Conservation (phyloP, 2,888 invertebrate genomes). For the Lissonota sp. region DNA sequence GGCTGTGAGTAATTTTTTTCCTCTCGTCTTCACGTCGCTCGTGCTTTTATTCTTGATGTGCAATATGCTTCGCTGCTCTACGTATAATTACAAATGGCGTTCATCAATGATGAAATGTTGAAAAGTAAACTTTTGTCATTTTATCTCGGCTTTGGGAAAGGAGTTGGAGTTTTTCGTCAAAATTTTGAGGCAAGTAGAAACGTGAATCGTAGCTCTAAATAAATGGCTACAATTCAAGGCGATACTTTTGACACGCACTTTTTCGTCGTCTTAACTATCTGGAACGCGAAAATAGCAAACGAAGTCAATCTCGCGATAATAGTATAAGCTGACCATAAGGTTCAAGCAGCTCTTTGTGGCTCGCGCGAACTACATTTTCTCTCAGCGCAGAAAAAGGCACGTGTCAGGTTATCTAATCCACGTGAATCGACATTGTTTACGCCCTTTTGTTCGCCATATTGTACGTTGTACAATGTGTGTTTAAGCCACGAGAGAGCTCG, state of each 20-base stretch:
- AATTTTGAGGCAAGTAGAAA: no score
- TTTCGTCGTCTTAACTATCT: slow-evolving; percentile 22
- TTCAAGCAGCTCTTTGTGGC: neutral
- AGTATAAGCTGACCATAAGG: neutral
- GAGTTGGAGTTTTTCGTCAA: no score
- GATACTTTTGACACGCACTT: neutral
- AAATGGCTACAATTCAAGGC: no score
- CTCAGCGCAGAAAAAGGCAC: neutral
- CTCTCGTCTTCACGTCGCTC: slow-evolving; percentile 19
- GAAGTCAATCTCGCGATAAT: slow-evolving; percentile 46
- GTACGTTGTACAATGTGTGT: neutral
- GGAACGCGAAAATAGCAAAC: slow-evolving; percentile 13
- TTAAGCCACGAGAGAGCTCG: slow-evolving; percentile 40
- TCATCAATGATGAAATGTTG: no score
- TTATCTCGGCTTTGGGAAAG: no score
- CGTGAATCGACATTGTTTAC: slow-evolving; percentile 1
- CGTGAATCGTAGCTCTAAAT: no score
- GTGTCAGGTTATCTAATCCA: neutral
- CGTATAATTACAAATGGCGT: no score
- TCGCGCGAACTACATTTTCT: slow-evolving; percentile 12
- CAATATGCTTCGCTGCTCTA: neutral
- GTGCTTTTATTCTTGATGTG: neutral
- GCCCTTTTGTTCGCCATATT: slow-evolving; percentile 1
- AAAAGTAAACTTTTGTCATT: no score
- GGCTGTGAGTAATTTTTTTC: slow-evolving; percentile 22